Evolutionary conservation across 1,140 invertebrate genomes (phyloP).

Genomic region (Ptiloglossa arizonensis): DNA sequence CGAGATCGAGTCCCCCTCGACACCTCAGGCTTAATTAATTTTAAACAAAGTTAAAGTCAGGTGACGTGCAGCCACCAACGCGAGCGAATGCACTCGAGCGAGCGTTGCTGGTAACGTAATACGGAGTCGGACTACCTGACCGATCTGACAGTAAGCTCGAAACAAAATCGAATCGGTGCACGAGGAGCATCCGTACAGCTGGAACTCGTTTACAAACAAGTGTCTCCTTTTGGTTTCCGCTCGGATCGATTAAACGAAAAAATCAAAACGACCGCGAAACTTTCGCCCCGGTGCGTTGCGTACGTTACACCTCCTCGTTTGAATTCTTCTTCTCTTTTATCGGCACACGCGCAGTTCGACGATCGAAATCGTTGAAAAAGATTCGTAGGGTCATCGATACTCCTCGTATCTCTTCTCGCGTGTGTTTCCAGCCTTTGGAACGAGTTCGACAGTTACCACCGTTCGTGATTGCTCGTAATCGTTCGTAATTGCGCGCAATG

Average conservation of each 20-base stretch:
- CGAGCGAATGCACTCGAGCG: conserved; percentile 62
- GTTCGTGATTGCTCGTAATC: no score
- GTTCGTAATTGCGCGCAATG: no score
- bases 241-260: conserved; percentile 1
- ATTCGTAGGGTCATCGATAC: no score
- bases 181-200: conserved; percentile 14
- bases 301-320: no score
- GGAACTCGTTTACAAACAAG: conserved; percentile 31
- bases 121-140: conserved; percentile 70
- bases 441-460: no score
- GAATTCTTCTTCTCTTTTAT: no score
- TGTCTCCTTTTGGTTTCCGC: neutral
- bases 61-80: conserved; percentile 61
- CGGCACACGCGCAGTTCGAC: no score
- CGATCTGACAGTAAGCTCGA: conserved; percentile 64
- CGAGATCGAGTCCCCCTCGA: conserved; percentile 37
- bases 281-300: no score
- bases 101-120: conserved; percentile 66
- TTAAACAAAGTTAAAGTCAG: conserved; percentile 68
- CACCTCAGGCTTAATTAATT: conserved; percentile 65
- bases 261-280: no score
- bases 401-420: no score
- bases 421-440: no score
- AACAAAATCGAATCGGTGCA: conserved; percentile 66
- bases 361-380: no score